Percentiles rank a stretch among this genome's conserved stretches.
Conservation (phyloP, 2,113 vertebrate genomes). For the Polypterus senegalus region DNA sequence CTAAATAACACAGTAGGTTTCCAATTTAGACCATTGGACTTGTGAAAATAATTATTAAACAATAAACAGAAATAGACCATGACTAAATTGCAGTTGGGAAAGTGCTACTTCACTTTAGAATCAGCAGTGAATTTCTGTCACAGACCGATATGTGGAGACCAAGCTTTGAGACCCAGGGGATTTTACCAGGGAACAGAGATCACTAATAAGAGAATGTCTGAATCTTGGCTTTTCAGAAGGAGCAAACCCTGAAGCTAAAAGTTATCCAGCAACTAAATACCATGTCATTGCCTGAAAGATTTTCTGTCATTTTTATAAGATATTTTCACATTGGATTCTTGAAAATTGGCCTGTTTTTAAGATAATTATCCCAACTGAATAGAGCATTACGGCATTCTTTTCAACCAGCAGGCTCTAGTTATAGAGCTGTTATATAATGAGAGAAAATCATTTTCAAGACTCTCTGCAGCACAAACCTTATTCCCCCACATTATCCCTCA, state of each 20-base stretch:
- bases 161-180: conserved; percentile 8
- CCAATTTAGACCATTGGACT: no score
- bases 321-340: neutral
- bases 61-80: no score
- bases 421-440: neutral
- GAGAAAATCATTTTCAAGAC: neutral
- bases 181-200: conserved; percentile 14
- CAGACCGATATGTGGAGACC: neutral
- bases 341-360: conserved; percentile 1
- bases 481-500: neutral
- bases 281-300: conserved; percentile 4
- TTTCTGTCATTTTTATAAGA: neutral
- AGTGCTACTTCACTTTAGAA: neutral
- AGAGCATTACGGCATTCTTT: neutral
- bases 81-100: no score
- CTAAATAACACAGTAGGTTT: no score
- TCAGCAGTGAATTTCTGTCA: neutral
- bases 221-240: neutral
- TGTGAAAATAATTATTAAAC: no score
- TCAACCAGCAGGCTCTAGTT: neutral
- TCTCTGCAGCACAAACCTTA: neutral
- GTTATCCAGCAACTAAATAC: neutral
- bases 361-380: neutral
- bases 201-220: conserved; percentile 14
- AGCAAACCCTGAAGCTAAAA: conserved; percentile 3